Evolutionary conservation across 2,113 vertebrate genomes (phyloP).

Genomic region (Ranitomeya variabilis): DNA sequence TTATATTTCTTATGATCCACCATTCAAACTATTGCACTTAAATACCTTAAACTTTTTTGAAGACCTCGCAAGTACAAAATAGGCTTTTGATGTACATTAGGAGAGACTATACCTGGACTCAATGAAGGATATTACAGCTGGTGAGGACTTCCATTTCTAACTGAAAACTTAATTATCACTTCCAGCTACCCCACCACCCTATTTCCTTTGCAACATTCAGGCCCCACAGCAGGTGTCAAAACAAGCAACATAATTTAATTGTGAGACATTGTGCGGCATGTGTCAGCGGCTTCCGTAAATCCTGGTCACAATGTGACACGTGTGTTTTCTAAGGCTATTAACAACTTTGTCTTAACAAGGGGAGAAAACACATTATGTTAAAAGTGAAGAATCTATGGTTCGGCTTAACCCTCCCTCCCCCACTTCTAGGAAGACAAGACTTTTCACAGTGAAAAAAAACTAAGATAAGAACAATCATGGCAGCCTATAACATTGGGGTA

Average conservation of each 20-base stretch:
- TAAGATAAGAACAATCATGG: not conserved
- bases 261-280: not conserved
- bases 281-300: not conserved
- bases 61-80: not conserved
- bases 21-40: not conserved
- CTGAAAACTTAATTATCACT: conserved; percentile 39
- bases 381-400: not conserved
- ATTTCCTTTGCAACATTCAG: conserved; percentile 24
- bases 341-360: not conserved
- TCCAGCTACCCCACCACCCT: not conserved
- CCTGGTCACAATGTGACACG: not conserved
- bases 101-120: not conserved
- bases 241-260: not conserved
- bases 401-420: not conserved
- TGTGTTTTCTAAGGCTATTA: not conserved
- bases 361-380: not conserved
- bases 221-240: conserved; percentile 24
- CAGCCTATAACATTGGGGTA: not conserved
- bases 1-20: not conserved
- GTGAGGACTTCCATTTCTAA: conserved; percentile 15
- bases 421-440: not conserved
- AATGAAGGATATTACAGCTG: not conserved
- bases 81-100: not conserved
- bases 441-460: not conserved
- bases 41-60: not conserved